Evolutionary conservation across 2,113 vertebrate genomes (phyloP), one percentile per base, ranked within the genome.

Genomic region (Tachycineta bicolor): DNA sequence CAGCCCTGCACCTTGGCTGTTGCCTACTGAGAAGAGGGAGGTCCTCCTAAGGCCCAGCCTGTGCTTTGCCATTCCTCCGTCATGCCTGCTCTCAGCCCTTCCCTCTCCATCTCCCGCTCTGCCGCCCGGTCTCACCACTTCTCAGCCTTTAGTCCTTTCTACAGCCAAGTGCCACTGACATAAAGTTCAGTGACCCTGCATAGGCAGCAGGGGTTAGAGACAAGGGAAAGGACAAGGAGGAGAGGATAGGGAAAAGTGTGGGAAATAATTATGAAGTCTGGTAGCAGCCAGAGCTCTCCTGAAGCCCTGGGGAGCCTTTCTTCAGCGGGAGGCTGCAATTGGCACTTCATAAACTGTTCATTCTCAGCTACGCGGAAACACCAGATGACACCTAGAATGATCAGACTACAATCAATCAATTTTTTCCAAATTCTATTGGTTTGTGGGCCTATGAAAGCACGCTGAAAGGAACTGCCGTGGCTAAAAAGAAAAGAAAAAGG

Each of bases 261-360:
- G 87, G 96, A 97, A 96, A 91, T 75, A 94, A 97, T 96, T 93
- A 94, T 26, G 26, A 95, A 91, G 83, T 79, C 95, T 94, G 92
- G 94, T 94, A 93, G 69, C 71, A 93, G 93, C 82, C 85, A 84
- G 88, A 90, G 82, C 67, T 89, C 90, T 84, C 69, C 93, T 71
- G 84, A 77, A 91, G 90, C 97, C 97, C 97, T 83, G 91, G 97
- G 98, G 97, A 94, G 92, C 47, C 79, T 94, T 95, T 96, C 89
- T 97, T 90, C 91, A 73, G 64, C 93, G 93, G 95, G 94, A 98
- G 97, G 87, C 95, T 91, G 85, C 93, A 94, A 95, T 79, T 97
- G 97, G 96, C 97, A 98, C 96, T 89, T 98, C 94, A 93, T 95
- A 97, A 97, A 97, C 95, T 97, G 97, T 96, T 97, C 95, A 95